Conservation (phyloP, 2,888 invertebrate genomes). For the Iphiclides podalirius region DNA sequence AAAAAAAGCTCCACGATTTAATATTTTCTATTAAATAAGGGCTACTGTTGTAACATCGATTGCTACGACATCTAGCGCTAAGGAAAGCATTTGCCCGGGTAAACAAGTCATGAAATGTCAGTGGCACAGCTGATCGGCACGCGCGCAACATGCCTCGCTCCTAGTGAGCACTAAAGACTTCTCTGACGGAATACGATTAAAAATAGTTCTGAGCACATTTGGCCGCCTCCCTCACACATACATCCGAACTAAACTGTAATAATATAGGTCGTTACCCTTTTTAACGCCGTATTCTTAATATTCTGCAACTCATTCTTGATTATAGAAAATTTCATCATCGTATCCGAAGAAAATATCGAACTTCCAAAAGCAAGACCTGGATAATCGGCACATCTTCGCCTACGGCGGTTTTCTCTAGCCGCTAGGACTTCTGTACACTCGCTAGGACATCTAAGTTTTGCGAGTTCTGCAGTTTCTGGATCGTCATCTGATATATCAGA, state of each 20-base stretch:
- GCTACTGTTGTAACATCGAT: constrained; percentile 18
- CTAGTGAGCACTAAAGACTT: constrained; percentile 51
- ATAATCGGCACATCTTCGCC: constrained; percentile 92
- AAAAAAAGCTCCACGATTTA: no score
- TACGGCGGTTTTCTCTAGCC: constrained; percentile 88
- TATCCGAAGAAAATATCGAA: constrained; percentile 96
- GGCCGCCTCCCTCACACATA: constrained; percentile 60
- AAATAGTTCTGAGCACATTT: constrained; percentile 76
- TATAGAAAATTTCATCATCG: constrained; percentile 98
- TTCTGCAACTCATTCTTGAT: constrained; percentile 98
- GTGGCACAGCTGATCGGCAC: constrained; percentile 74
- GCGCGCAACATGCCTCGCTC: constrained; percentile 50
- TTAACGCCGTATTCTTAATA: constrained; percentile 96
- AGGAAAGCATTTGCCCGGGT: constrained; percentile 48
- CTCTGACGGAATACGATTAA: constrained; percentile 59
- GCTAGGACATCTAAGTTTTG: constrained; percentile 92
- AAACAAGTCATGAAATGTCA: constrained; percentile 73
- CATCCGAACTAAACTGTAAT: constrained; percentile 62
- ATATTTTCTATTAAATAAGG: not conserved
- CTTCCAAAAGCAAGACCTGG: constrained; percentile 95
- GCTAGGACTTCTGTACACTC: constrained; percentile 93
- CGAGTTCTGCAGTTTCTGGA: constrained; percentile 89
- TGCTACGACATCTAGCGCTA: constrained; percentile 64
- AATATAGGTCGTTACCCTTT: constrained; percentile 89
- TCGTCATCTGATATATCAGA: constrained; percentile 82